Evolutionary conservation across 2,113 vertebrate genomes (phyloP), one percentile per base, ranked within the genome.

Genomic region (Nipponia nippon): DNA sequence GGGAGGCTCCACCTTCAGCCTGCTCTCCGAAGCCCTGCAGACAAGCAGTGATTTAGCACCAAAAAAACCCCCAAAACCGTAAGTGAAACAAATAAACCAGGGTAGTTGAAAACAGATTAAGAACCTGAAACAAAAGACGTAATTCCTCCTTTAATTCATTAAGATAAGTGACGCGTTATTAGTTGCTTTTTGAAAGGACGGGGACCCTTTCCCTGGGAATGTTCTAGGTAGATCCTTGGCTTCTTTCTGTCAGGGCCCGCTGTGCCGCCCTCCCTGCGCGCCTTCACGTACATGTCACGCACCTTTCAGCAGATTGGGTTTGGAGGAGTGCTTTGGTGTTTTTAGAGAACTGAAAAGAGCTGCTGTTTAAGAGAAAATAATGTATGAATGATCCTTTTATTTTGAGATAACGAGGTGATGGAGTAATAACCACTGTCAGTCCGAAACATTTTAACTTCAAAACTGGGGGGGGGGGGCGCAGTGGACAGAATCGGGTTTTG

Each of bases 201-300:
- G 20, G 18, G n/a, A 19, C 14, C 8, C 62, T 34, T 44, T 72
- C 40, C 20, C 7, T 32, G 49, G 58, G 15, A 36, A 3, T 77
- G 19, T 50, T 81, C 4, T 47, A 19, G n/a, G 19, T 58, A 4
- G 22, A 6, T 40, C 19, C 36, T 61, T 76, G 83, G 7, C 30
- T 53, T 52, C 16, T 30, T 32, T 76, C 30, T 16, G 12, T 32
- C 26, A 4, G 50, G 14, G 18, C 56, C 7, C 13, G 34, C 70
- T 47, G n/a, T 55, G 69, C 53, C 40, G 10, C 52, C 23, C 27
- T 47, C 6, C 22, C 0, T 1, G 42, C 34, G 2, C 1, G 2
- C 40, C 11, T 23, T 47, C 59, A 11, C 4, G 0, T 16, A 11
- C 7, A 1, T 25, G 36, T 42, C 36, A 17, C 9, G 2, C 5